Evolutionary conservation across 2,797 vertebrate genomes (phyloP), one percentile per base, ranked within the genome.

Genomic region (Urocyon cinereoargenteus): DNA sequence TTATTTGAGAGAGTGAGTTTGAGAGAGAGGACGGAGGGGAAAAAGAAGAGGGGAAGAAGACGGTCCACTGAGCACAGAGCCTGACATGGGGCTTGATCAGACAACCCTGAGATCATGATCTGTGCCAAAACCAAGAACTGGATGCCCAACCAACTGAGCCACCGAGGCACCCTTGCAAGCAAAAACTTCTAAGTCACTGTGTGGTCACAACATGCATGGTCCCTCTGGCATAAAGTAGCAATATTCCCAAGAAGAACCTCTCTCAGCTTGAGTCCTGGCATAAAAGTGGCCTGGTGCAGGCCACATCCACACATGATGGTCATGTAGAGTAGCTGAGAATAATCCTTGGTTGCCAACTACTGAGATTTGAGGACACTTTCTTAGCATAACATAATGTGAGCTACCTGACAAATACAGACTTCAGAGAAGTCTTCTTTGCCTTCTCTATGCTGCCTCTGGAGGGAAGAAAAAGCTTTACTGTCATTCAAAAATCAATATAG

Each of bases 401-500:
- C 22, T 87, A 28, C 15, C 8, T 66, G 14, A 28, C 11, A 53
- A 26, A 96, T 18, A 62, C 0, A 66, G 49, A 45, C 11, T 78
- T 72, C 66, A 82, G 14, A 91, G 53, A 90, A 36, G 51, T 53
- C 40, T 45, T 45, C 40, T 45, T 45, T 40, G 31, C 10, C 12
- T 73, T 90, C 66, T 86, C 34, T 28, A 62, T 53, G 24, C 26
- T 62, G n/a, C 13, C n/a, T 81, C 62, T 81, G 49, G 11, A 83
- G 14, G 31, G 4, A 51, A 82, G 28, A 31, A 94, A 79, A 86
- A 14, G 0, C 21, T 91, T 79, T 81, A 86, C 40, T 53, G n/a
- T 57, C 77, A 51, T 51, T 82, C 59, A 96, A 95, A 95, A 94
- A 95, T 88, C 72, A 83, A 55, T 59, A 92, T 11, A 79, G 7